Conservation (phyloP, 2,797 vertebrate genomes). For the Epinephelus malabaricus region DNA sequence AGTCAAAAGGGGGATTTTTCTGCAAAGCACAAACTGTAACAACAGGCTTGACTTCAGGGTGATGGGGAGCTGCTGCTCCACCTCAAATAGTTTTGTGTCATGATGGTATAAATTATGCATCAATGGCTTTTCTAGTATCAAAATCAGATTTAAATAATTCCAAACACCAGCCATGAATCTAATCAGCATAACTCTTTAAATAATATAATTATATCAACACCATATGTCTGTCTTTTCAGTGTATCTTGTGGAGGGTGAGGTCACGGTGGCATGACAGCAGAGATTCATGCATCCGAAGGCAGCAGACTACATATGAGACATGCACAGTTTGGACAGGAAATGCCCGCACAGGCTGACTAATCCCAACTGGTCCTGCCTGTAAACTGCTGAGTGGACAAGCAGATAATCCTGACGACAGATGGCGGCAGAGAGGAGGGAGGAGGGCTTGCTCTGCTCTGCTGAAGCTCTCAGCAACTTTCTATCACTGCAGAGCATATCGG, state of each 20-base stretch:
- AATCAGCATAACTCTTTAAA: background rate
- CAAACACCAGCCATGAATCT: background rate
- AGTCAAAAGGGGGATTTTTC: background rate
- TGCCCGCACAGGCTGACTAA: slow-evolving; percentile 15
- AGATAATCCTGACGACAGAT: slow-evolving; percentile 54
- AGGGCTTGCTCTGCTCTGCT: background rate
- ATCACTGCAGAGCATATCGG: slow-evolving; percentile 23
- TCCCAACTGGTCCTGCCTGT: slow-evolving; percentile 8
- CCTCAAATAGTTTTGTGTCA: slow-evolving; percentile 2
- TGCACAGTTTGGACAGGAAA: slow-evolving; percentile 11
- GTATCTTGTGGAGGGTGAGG: background rate
- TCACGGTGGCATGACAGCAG: background rate
- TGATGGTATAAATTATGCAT: background rate
- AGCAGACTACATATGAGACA: background rate
- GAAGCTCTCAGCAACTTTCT: background rate
- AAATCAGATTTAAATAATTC: background rate
- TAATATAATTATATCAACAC: background rate
- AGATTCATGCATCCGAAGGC: background rate
- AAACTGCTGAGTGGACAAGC: slow-evolving; percentile 55
- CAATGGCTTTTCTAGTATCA: background rate
- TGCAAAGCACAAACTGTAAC: background rate
- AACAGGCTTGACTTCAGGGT: background rate
- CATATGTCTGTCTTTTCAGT: background rate
- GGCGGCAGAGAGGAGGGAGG: slow-evolving; percentile 49
- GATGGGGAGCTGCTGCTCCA: background rate